A percentile compares a stretch with the other conserved stretches of the same genome.
Conservation (phyloP, 2,113 vertebrate species). For the Mystacornis crossleyi region DNA sequence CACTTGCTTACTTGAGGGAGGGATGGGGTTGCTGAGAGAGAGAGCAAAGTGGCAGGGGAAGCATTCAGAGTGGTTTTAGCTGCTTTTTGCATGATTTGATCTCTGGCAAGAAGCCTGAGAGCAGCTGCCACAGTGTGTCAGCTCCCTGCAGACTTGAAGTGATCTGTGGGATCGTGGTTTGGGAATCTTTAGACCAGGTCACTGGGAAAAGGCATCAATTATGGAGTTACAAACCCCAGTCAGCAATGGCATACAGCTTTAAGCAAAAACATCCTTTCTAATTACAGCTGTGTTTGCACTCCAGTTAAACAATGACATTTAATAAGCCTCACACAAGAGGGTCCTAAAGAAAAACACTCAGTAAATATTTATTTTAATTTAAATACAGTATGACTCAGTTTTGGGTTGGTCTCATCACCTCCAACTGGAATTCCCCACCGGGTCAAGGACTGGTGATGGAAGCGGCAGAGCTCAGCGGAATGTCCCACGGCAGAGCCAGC, state of each 20-base stretch:
- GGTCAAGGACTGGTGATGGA: constrained; percentile 33
- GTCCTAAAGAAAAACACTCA: not conserved
- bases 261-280: not conserved
- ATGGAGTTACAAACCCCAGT: not conserved
- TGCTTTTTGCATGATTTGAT: not conserved
- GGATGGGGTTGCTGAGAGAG: accelerated
- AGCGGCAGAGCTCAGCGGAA: constrained; percentile 3
- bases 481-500: not conserved
- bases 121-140: not conserved
- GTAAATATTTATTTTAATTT: constrained; percentile 56
- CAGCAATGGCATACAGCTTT: not conserved
- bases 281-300: constrained; percentile 48
- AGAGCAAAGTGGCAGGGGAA: accelerated
- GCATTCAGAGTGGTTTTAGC: not conserved
- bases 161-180: not conserved
- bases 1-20: not conserved
- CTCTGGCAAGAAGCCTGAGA: not conserved
- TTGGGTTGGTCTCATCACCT: not conserved
- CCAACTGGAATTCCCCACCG: not conserved
- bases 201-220: not conserved
- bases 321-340: constrained; percentile 27
- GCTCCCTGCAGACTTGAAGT: not conserved
- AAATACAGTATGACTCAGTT: constrained; percentile 29
- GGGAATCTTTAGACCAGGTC: constrained; percentile 10
- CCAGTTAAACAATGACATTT: constrained; percentile 40